A percentile compares a stretch with the other conserved stretches of the same genome.
phyloP scores from a whole-genome alignment of 2,113 vertebrate species.

The Oryzias curvinotus region DNA sequence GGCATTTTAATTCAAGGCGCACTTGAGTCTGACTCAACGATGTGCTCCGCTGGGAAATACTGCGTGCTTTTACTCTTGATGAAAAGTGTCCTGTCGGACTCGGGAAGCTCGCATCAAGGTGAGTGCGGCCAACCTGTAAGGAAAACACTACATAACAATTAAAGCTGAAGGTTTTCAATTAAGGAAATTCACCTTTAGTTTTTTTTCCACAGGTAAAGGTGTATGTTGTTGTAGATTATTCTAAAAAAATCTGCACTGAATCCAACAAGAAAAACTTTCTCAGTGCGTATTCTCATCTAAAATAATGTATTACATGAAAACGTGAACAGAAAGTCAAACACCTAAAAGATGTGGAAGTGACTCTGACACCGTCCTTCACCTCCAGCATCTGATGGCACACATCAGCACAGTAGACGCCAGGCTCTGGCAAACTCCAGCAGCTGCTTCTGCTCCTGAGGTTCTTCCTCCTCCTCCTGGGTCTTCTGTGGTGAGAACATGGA shows the following conservation, averaged over 20 bases:
- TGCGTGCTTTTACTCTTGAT: conserved; percentile 70
- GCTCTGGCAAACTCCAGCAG: conserved; percentile 44
- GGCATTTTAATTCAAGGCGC: conserved; percentile 41
- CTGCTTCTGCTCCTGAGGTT: conserved; percentile 10
- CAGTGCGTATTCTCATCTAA: too few relatives aligned
- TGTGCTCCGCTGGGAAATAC: conserved; percentile 66
- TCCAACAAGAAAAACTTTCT: too few relatives aligned
- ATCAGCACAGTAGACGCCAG: conserved; percentile 37
- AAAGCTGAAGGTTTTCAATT: too few relatives aligned
- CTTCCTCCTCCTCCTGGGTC: conserved; percentile 28
- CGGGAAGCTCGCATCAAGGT: conserved; percentile 76
- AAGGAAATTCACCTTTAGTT: too few relatives aligned
- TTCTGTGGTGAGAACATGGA: conserved; percentile 16
- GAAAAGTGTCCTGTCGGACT: conserved; percentile 68
- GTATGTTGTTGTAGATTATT: too few relatives aligned
- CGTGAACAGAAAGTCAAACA: conserved; percentile 13
- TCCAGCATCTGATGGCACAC: conserved; percentile 30
- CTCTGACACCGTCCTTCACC: conserved; percentile 22
- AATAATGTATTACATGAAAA: background rate
- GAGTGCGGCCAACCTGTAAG: conserved; percentile 30
- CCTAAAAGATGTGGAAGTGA: conserved; percentile 10
- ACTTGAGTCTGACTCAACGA: conserved; percentile 56
- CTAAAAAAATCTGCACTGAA: too few relatives aligned
- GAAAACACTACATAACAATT: background rate
- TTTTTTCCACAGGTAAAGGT: too few relatives aligned